Evolutionary conservation across 1,140 invertebrate genomes (phyloP).

Genomic region (Drosophila parvula): DNA sequence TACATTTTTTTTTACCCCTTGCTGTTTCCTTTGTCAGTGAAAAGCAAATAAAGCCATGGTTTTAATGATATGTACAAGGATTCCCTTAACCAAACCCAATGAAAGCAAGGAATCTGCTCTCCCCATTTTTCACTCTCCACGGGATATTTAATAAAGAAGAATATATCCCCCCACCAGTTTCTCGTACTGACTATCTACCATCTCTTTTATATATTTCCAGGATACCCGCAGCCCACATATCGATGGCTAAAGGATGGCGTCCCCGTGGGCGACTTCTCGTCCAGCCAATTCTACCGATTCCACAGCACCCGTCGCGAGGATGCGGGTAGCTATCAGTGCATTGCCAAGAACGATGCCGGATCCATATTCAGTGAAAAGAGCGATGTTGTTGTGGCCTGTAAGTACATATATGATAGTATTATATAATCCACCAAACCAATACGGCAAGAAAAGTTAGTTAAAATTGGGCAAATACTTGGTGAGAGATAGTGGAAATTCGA

Average conservation of each 20-base stretch:
- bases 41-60: constrained; percentile 22
- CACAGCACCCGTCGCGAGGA: constrained; percentile 90
- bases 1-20: background rate
- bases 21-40: constrained; percentile 11
- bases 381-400: constrained; percentile 94
- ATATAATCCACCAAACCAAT: background rate
- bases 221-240: constrained; percentile 94
- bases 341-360: constrained; percentile 94
- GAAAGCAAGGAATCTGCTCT: background rate
- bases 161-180: background rate
- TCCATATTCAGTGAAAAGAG: constrained; percentile 95
- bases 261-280: constrained; percentile 89
- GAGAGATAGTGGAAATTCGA: constrained; percentile 8
- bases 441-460: background rate
- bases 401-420: too few relatives aligned
- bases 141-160: constrained; percentile 26
- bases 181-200: background rate
- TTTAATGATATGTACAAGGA: constrained; percentile 24
- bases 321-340: constrained; percentile 95
- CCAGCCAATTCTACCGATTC: constrained; percentile 92
- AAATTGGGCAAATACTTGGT: background rate
- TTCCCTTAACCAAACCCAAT: background rate
- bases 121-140: background rate
- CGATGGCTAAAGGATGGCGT: constrained; percentile 94
- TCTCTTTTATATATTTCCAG: constrained; percentile 84